Evolutionary conservation across 1,140 invertebrate genomes (phyloP).

Genomic region (Caerostris darwini): DNA sequence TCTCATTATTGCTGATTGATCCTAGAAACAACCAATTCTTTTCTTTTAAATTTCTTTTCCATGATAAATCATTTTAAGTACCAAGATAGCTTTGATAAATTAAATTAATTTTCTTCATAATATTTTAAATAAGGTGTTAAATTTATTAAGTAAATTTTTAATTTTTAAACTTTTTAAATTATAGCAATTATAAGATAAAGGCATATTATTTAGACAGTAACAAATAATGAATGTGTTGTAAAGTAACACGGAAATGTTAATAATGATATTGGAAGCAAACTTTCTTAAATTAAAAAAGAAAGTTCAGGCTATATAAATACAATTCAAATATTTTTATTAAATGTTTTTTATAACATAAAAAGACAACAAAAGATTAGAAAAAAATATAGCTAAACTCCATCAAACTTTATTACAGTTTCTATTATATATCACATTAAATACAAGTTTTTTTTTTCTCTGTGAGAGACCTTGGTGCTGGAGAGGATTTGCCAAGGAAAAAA

Average conservation of each 20-base stretch:
- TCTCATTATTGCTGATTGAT: too few species aligned
- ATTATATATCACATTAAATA: conserved; percentile 74
- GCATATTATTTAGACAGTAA: too few species aligned
- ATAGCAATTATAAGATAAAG: too few species aligned
- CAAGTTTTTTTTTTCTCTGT: conserved; percentile 64
- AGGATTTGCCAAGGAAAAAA: conserved; percentile 77
- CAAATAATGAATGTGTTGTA: too few species aligned
- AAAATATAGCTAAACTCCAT: conserved; percentile 77
- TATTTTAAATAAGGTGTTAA: too few species aligned
- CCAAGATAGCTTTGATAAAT: too few species aligned
- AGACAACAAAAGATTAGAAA: conserved; percentile 69
- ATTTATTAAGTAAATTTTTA: too few species aligned
- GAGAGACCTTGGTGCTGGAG: conserved; percentile 76
- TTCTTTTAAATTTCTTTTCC: too few species aligned
- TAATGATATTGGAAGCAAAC: neutral
- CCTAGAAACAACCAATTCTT: too few species aligned
- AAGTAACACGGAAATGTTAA: neutral
- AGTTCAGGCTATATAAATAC: neutral
- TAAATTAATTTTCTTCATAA: too few species aligned
- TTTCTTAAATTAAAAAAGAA: conserved; percentile 19
- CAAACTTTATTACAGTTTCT: conserved; percentile 78
- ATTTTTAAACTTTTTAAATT: too few species aligned
- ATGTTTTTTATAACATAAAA: conserved; percentile 53
- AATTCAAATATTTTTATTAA: conserved; percentile 63
- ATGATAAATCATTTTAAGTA: too few species aligned